Evolutionary conservation across 2,113 vertebrate species (phyloP), one percentile per base, ranked within the genome.

Genomic region (Nyctereutes procyonoides): DNA sequence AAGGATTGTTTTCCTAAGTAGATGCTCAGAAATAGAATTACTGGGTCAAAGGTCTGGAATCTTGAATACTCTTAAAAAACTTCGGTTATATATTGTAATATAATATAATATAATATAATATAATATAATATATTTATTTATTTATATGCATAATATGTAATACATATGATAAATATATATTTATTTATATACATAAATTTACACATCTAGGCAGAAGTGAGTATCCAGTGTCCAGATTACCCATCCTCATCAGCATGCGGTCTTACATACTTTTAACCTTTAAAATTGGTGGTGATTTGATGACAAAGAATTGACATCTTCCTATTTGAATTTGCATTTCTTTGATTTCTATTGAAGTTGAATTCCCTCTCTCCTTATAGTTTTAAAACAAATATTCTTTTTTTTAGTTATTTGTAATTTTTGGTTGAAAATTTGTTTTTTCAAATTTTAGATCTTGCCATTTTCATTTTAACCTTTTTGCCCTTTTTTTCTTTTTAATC

Each of bases 261-360:
- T 60, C 1, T 71, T 83, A 58, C 5, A 26, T 30, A 69, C 19
- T 35, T 95, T 80, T 28, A 85, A 71, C 38, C n/a, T 84, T 91
- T 81, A 55, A 81, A 89, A 89, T 48, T 86, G 16, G 48, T 87
- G 28, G 74, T 79, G 65, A 30, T 88, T 85, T 90, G 35, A 55
- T 32, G 73, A 67, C 35, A 90, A 89, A 94, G 24, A 92, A 73
- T 22, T 77, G n/a, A 62, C 14, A 24, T 67, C 30, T 83, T 92
- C 55, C 92, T 90, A 43, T 58, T 73, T 95, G 71, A 82, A 83
- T 43, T 86, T 79, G 19, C 28, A 20, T 79, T 73, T 94, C 63
- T 82, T 65, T 90, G 88, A 86, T 94, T 77, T 92, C 88, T 43
- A 74, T 3, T 90, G 55, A 82, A 53, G 35, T 28, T 43, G 19